phyloP scores from a whole-genome alignment of 2,888 invertebrate species.

The Eulithis testata region DNA sequence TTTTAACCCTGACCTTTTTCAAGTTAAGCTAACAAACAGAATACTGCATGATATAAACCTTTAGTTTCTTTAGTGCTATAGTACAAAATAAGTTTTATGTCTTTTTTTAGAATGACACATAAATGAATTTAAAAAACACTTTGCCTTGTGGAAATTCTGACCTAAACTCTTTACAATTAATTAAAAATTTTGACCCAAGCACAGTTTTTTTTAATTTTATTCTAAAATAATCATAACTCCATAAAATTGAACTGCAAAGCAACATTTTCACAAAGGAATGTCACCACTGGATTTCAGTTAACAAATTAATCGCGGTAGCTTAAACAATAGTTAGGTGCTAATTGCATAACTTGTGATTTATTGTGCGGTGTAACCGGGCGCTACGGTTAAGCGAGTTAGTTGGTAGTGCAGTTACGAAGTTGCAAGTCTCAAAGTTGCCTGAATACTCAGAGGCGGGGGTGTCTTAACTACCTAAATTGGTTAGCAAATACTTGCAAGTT shows the following conservation, averaged over 20 bases:
- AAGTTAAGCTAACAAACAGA: too few relatives aligned
- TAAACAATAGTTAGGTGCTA: conserved; percentile 43
- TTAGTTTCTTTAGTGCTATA: too few relatives aligned
- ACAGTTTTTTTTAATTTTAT: too few relatives aligned
- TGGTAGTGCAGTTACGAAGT: conserved; percentile 43
- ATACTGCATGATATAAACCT: too few relatives aligned
- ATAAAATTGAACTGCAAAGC: too few relatives aligned
- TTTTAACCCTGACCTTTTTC: conserved; percentile 6
- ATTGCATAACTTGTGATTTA: conserved; percentile 46
- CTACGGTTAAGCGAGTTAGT: conserved; percentile 40
- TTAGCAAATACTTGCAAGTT: conserved; percentile 23
- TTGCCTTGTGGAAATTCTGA: too few relatives aligned
- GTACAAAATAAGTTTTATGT: too few relatives aligned
- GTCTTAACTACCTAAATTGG: conserved; percentile 37
- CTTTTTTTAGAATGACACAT: too few relatives aligned
- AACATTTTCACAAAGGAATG: background rate
- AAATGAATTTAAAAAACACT: too few relatives aligned
- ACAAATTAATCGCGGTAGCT: conserved; percentile 32
- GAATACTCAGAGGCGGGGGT: conserved; percentile 29
- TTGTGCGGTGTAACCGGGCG: conserved; percentile 41
- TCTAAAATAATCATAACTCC: too few relatives aligned
- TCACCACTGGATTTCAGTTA: conserved; percentile 10
- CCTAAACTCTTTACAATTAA: too few relatives aligned
- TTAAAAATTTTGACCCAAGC: too few relatives aligned
- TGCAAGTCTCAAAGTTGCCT: conserved; percentile 42